phyloP scores from a whole-genome alignment of 2,888 invertebrate species.

The Eilema caniola region DNA sequence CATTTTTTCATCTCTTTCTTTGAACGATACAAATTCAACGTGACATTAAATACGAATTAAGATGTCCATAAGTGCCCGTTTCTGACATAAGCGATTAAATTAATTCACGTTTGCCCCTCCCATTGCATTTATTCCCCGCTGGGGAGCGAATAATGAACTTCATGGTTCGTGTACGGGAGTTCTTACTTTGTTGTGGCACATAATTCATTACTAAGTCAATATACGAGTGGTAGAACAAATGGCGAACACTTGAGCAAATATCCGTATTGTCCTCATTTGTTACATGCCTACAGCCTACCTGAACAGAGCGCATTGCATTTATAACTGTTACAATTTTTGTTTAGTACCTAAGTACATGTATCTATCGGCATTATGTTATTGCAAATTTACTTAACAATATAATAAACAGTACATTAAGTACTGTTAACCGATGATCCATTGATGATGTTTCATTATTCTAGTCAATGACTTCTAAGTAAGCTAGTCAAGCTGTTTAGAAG shows the following conservation, averaged over 20 bases:
- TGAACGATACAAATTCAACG: neutral
- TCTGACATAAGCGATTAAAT: conserved; percentile 1
- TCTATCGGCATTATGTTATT: neutral
- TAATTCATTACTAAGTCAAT: conserved; percentile 65
- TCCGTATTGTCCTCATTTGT: conserved; percentile 70
- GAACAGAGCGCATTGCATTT: conserved; percentile 32
- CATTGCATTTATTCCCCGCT: conserved; percentile 4
- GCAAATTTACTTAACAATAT: neutral
- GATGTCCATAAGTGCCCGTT: conserved; percentile 27
- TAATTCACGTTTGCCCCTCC: conserved; percentile 15
- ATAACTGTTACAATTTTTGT: neutral
- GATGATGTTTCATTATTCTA: neutral
- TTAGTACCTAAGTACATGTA: neutral
- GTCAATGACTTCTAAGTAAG: neutral
- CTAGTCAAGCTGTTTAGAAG: too few species aligned
- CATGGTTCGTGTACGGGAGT: conserved; percentile 33
- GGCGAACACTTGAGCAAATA: conserved; percentile 69
- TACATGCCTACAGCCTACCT: conserved; percentile 34
- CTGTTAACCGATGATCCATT: neutral
- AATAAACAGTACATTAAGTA: neutral
- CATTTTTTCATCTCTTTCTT: neutral
- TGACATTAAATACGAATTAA: conserved; percentile 6
- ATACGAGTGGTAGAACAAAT: conserved; percentile 61
- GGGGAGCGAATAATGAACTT: conserved; percentile 15
- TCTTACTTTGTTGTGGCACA: conserved; percentile 44